phyloP scores from a whole-genome alignment of 2,113 vertebrate genomes.

The Phylloscopus trochilus region DNA sequence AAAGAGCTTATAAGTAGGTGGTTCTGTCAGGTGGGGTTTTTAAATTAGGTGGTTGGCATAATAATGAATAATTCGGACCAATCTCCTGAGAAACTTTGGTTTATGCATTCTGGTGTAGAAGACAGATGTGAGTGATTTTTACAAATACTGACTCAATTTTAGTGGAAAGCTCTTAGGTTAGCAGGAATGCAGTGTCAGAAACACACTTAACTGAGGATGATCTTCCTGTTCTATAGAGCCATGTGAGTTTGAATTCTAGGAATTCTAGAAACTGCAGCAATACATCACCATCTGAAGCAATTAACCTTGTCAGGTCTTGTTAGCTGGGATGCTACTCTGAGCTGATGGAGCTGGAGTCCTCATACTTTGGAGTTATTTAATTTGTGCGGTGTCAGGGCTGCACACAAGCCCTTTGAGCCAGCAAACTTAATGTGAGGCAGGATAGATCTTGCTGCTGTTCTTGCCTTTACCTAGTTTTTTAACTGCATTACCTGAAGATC shows the following conservation, averaged over 20 bases:
- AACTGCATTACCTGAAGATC: background rate
- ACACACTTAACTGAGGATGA: background rate
- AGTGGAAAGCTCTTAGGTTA: background rate
- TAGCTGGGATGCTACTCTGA: background rate
- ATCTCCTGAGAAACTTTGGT: background rate
- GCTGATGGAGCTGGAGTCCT: background rate
- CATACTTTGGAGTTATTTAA: background rate
- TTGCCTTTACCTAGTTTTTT: background rate
- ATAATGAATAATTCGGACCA: background rate
- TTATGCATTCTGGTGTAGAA: background rate
- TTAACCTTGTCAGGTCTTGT: slow-evolving; percentile 8
- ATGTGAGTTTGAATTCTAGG: background rate
- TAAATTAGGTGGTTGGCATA: background rate
- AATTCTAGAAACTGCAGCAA: background rate
- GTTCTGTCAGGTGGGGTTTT: rapidly evolving
- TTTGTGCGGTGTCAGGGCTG: background rate
- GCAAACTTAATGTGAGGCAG: background rate
- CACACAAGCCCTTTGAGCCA: background rate
- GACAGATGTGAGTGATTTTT: background rate
- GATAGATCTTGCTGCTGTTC: background rate
- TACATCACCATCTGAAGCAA: background rate
- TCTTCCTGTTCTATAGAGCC: background rate
- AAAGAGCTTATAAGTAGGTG: background rate
- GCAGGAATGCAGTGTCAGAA: background rate
- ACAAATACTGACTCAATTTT: background rate